Conservation (phyloP, 37 sponge, comb jelly and placozoan species). For the Lycopodina hypogea region DNA sequence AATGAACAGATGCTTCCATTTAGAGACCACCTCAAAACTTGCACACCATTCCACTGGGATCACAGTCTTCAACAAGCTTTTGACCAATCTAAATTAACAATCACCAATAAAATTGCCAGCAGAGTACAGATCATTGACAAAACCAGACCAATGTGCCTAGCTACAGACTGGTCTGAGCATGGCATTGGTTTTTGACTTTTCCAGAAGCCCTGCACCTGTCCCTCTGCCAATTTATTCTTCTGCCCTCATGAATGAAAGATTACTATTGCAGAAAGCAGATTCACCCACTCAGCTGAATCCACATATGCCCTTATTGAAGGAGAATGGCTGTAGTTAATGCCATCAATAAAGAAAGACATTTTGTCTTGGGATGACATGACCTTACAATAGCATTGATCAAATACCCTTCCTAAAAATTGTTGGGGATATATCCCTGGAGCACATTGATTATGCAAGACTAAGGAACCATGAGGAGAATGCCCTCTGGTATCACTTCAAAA, state of each 20-base stretch:
- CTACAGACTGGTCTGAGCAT: conserved; percentile 39
- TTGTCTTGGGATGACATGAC: conserved; percentile 39
- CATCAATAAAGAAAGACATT: conserved; percentile 42
- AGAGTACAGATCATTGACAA: conserved; percentile 35
- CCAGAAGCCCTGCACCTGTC: conserved; percentile 45
- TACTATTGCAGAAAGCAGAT: conserved; percentile 41
- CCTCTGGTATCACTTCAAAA: conserved; percentile 24
- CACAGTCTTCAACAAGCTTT: conserved; percentile 26
- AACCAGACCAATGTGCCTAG: conserved; percentile 37
- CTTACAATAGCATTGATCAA: conserved; percentile 15
- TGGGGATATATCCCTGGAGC: conserved; percentile 7
- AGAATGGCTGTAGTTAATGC: conserved; percentile 37
- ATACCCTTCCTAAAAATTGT: conserved; percentile 2
- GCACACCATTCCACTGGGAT: conserved; percentile 5
- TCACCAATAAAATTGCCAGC: conserved; percentile 32
- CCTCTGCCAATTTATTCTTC: conserved; percentile 36
- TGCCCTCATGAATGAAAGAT: conserved; percentile 43
- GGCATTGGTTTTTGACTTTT: conserved; percentile 45
- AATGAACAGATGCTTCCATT: conserved; percentile 7
- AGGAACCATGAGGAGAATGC: neutral
- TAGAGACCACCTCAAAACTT: neutral
- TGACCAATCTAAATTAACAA: conserved; percentile 33
- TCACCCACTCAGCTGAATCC: conserved; percentile 49
- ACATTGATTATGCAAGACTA: neutral
- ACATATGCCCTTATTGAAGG: conserved; percentile 46